Evolutionary conservation across 2,113 vertebrate genomes (phyloP), one percentile per base, ranked within the genome.

Genomic region (Mustela nigripes): DNA sequence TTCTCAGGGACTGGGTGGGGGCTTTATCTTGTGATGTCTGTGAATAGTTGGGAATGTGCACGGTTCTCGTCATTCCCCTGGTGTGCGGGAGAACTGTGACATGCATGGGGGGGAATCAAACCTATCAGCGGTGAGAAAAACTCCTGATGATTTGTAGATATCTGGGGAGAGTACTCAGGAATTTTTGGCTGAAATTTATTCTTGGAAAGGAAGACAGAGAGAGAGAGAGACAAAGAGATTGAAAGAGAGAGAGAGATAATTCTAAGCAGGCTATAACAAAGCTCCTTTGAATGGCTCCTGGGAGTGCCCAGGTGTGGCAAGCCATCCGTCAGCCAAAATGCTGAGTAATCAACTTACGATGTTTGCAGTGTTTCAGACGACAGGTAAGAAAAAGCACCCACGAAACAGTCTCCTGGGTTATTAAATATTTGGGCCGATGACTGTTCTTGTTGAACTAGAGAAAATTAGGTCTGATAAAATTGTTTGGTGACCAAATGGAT

Each of bases 301-400:
- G 98, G 98, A 97, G 98, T 81, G 98, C 93, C 96, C 84, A 94
- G 97, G 97, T 96, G 95, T 97, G 97, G 71, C 9, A 12, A 36
- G 36, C 93, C 78, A 85, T 63, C 93, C 15, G 1, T 14, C 82
- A 62, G 50, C n/a, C 74, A 9, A 19, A 96, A 94, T 92, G 92
- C 95, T 93, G 93, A 69, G 94, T 98, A 98, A 98, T 98, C 67
- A 63, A 95, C 3, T 96, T 88, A 88, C 96, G 91, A 98, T 92
- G 82, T 92, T 93, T 93, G 92, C 36, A 93, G 31, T 87, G 39
- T 93, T 96, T 94, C 80, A 56, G 91, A 80, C 95, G 94, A 94
- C 58, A 93, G 89, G 89, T 84, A 81, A 56, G 0, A 0, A 86
- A 95, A 91, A 11, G 1, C 89, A 60, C 78, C 60, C 56, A 89